Evolutionary conservation across 2,113 vertebrate genomes (phyloP).

Genomic region (Neomonachus schauinslandi): DNA sequence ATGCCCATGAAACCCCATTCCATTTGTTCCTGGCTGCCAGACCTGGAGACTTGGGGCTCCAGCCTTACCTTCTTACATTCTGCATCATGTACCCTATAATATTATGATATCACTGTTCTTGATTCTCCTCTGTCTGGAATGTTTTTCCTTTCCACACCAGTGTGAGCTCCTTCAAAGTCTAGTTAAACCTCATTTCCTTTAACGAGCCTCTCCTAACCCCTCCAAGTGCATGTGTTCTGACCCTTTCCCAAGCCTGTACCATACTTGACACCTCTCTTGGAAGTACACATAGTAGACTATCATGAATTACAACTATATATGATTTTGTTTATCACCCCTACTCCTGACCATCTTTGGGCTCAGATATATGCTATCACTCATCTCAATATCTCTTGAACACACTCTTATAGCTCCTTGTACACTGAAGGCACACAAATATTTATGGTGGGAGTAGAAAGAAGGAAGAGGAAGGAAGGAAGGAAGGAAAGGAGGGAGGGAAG

Average conservation of each 20-base stretch:
- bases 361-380: not conserved
- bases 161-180: conserved; percentile 1
- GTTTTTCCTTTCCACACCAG: not conserved
- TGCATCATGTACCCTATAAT: not conserved
- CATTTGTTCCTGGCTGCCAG: not conserved
- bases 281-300: not conserved
- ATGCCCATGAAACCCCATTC: not conserved
- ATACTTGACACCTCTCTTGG: not conserved
- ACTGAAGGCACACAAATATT: not conserved
- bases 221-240: not conserved
- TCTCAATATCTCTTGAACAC: not conserved
- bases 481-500: not conserved
- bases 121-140: not conserved
- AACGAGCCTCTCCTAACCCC: not conserved
- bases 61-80: not conserved
- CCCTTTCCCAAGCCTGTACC: not conserved
- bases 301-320: not conserved
- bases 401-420: not conserved
- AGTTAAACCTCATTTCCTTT: not conserved
- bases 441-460: not conserved
- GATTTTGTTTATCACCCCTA: not conserved
- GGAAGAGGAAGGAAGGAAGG: not conserved
- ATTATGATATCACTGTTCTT: not conserved
- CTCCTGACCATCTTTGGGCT: not conserved
- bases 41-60: not conserved